Percentiles rank a stretch among this genome's conserved stretches.
Evolutionary conservation across 1,140 invertebrate species (phyloP).

Genomic region (Tetragnatha versicolor): DNA sequence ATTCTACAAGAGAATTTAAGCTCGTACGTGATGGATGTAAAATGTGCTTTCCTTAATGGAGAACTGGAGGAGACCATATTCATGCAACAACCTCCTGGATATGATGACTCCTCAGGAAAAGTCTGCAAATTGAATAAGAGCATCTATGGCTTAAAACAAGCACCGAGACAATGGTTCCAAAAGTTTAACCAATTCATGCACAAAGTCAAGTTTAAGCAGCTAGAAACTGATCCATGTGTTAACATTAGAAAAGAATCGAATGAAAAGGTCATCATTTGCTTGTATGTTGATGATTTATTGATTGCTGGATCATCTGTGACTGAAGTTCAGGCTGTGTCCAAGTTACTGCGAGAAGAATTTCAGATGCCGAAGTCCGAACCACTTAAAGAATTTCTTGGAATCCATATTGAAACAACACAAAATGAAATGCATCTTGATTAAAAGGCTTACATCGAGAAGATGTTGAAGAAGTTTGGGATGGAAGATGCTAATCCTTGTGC

Average conservation of each 20-base stretch:
- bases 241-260: neutral
- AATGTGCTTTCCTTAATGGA: slow-evolving; percentile 64
- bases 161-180: slow-evolving; percentile 62
- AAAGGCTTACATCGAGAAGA: neutral
- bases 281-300: slow-evolving; percentile 41
- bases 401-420: neutral
- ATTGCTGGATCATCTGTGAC: neutral
- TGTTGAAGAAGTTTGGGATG: neutral
- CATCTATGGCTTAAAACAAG: slow-evolving; percentile 62
- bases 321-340: neutral
- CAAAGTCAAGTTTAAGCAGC: neutral
- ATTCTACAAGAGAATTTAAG: neutral
- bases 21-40: slow-evolving; percentile 57
- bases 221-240: neutral
- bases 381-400: neutral
- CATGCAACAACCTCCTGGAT: slow-evolving; percentile 63
- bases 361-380: slow-evolving; percentile 19
- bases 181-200: slow-evolving; percentile 39
- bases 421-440: neutral
- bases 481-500: neutral
- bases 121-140: slow-evolving; percentile 60
- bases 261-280: neutral
- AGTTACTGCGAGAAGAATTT: slow-evolving; percentile 17
- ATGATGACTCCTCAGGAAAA: neutral
- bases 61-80: slow-evolving; percentile 63